Percentiles rank a stretch among this genome's conserved stretches.
phyloP scores from a whole-genome alignment of 2,888 invertebrate genomes.

The Chloroclystis v-ata region DNA sequence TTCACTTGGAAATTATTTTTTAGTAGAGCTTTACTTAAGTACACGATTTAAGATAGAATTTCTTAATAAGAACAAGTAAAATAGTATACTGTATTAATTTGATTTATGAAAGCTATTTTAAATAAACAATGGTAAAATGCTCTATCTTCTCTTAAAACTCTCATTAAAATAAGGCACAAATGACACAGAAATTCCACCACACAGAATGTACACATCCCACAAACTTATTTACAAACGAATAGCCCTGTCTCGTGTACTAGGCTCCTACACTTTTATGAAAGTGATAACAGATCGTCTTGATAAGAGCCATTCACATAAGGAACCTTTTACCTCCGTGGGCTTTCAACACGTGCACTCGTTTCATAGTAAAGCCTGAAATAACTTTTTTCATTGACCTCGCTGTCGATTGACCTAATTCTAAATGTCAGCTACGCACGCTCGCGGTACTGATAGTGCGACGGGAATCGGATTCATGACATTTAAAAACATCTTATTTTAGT shows the following conservation, averaged over 20 bases:
- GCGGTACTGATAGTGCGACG: conserved; percentile 7
- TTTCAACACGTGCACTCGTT: conserved; percentile 17
- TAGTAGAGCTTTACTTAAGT: no score
- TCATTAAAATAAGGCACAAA: no score
- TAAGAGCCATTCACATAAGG: conserved; percentile 13
- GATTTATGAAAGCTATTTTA: no score
- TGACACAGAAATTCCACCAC: no score
- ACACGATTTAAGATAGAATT: no score
- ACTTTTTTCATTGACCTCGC: conserved; percentile 32
- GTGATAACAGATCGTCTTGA: conserved; percentile 8
- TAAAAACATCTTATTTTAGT: no score
- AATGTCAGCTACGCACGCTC: conserved; percentile 32
- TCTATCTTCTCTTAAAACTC: no score
- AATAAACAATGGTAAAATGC: no score
- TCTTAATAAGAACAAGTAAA: no score
- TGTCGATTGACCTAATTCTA: conserved; percentile 31
- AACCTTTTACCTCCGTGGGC: conserved; percentile 10
- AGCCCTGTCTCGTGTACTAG: background rate
- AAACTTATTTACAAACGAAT: conserved; percentile 3
- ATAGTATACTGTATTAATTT: no score
- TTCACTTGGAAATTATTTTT: no score
- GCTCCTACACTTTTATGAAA: conserved; percentile 5
- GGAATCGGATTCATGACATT: no score
- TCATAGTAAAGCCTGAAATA: conserved; percentile 30
- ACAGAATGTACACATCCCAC: background rate